A percentile compares a stretch with the other conserved stretches of the same genome.
Evolutionary conservation across 1,140 invertebrate genomes (phyloP).

Genomic region (Camponotus vicinus): DNA sequence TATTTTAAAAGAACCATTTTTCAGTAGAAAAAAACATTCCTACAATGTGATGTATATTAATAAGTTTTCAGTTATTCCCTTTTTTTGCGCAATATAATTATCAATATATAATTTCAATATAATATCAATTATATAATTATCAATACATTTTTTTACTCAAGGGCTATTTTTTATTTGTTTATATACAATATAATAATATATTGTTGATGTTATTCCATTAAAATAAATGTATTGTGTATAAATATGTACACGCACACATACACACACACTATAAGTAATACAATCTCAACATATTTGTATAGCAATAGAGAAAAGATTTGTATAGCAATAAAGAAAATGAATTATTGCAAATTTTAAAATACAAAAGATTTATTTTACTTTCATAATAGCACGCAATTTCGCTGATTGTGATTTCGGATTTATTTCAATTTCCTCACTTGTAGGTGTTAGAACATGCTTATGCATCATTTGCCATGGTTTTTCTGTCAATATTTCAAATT

Average conservation of each 20-base stretch:
- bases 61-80: background rate
- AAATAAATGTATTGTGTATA: slow-evolving; percentile 1
- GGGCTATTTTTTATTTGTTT: slow-evolving; percentile 54
- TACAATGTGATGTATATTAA: slow-evolving; percentile 19
- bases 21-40: slow-evolving; percentile 6
- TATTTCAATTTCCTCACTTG: slow-evolving; percentile 90
- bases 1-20: slow-evolving; percentile 90
- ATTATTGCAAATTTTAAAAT: slow-evolving; percentile 4
- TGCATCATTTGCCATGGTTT: slow-evolving; percentile 92
- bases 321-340: slow-evolving; percentile 21
- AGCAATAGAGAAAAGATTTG: background rate
- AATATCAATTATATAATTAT: background rate
- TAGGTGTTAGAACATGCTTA: slow-evolving; percentile 93
- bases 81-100: background rate
- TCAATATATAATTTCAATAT: background rate
- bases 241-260: too few relatives aligned
- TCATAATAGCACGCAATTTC: slow-evolving; percentile 94
- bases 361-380: slow-evolving; percentile 86
- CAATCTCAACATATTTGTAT: slow-evolving; percentile 24
- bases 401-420: slow-evolving; percentile 96
- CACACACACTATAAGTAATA: background rate
- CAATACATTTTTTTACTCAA: slow-evolving; percentile 45
- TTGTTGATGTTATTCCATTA: background rate
- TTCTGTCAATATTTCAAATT: slow-evolving; percentile 88
- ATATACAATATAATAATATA: slow-evolving; percentile 13